Evolutionary conservation across 2,113 vertebrate genomes (phyloP).

Genomic region (Empidonax traillii): DNA sequence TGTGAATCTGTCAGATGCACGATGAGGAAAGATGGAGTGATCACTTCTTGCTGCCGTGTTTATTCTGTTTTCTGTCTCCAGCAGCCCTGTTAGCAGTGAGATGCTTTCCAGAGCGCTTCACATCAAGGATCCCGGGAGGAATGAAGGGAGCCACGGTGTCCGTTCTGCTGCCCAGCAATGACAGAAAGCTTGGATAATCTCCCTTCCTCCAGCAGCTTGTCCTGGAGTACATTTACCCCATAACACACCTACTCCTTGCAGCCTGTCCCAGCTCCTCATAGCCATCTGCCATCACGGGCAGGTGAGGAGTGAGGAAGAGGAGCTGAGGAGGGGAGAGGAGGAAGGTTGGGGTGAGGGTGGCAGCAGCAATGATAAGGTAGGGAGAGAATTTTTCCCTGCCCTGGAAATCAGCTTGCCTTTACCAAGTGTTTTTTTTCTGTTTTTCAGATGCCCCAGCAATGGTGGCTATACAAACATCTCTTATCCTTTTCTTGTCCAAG

Average conservation of each 20-base stretch:
- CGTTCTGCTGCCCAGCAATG: background rate
- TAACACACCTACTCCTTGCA: background rate
- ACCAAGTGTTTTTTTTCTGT: background rate
- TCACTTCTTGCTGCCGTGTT: background rate
- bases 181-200: background rate
- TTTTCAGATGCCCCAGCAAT: background rate
- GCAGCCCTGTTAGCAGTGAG: background rate
- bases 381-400: background rate
- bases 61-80: background rate
- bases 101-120: background rate
- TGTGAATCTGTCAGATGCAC: background rate
- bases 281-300: background rate
- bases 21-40: slow-evolving; percentile 3
- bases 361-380: background rate
- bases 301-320: background rate
- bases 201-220: background rate
- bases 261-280: background rate
- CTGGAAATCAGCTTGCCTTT: background rate
- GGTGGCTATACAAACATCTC: background rate
- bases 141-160: rapidly evolving
- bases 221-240: background rate
- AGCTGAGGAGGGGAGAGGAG: background rate
- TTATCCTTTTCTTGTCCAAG: background rate
- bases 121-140: rapidly evolving
- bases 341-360: rapidly evolving